phyloP scores from a whole-genome alignment of 2,888 invertebrate genomes.

The Tinea semifulvella region DNA sequence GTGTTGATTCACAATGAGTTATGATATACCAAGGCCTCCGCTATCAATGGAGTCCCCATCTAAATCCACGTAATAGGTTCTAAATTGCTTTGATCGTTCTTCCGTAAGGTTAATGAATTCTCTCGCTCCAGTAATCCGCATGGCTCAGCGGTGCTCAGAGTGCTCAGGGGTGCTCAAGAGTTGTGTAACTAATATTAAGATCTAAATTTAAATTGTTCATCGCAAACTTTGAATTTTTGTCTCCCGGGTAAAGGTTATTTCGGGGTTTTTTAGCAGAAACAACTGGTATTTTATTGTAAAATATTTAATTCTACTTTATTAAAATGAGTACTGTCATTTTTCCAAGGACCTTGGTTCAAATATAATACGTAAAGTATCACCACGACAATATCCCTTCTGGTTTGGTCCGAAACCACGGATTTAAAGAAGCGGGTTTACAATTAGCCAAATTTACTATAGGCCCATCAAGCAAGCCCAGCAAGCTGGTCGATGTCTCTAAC shows the following conservation, averaged over 20 bases:
- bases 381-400: too few species aligned
- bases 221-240: constrained; percentile 1
- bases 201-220: constrained; percentile 25
- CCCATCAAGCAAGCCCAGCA: too few species aligned
- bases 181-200: constrained; percentile 30
- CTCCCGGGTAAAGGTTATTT: constrained; percentile 5
- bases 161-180: constrained; percentile 1
- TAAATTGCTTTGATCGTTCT: constrained; percentile 63
- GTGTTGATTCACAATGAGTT: constrained; percentile 8
- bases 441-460: too few species aligned
- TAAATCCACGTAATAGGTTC: constrained; percentile 42
- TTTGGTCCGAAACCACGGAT: too few species aligned
- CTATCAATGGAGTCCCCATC: constrained; percentile 17
- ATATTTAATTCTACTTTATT: too few species aligned
- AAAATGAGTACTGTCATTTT: too few species aligned
- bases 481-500: too few species aligned
- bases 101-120: constrained; percentile 60
- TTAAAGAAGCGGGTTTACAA: too few species aligned
- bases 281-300: constrained; percentile 15
- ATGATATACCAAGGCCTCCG: constrained; percentile 8
- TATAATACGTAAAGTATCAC: too few species aligned
- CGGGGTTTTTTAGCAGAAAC: neutral
- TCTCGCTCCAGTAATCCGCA: constrained; percentile 48
- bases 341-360: too few species aligned
- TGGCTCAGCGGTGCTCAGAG: constrained; percentile 20